A percentile compares a stretch with the other conserved stretches of the same genome.
These are phyloP conservation scores for Aphelocoma coerulescens DNA, from an alignment of 2,113 vertebrate genomes.

Conservation along the genomic window DNA sequence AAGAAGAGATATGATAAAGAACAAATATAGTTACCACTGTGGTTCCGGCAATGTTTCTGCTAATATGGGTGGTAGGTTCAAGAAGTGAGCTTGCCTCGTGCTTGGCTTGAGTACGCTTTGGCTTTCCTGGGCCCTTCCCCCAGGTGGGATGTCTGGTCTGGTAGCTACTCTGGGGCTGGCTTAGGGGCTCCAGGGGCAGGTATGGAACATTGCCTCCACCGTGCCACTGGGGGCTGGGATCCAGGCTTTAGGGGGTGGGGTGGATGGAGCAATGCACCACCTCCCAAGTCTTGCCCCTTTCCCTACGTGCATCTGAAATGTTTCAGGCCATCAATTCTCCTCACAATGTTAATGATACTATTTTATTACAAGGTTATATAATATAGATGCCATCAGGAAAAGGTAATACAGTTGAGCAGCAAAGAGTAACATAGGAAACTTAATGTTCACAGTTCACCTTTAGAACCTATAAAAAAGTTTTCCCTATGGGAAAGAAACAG, in stretches of 20 bases:
- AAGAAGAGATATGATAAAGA: not conserved
- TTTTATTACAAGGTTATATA: not conserved
- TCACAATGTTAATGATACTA: not conserved
- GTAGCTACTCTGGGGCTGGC: not conserved
- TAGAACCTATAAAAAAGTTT: not conserved
- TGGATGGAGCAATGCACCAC: not conserved
- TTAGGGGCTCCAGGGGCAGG: not conserved
- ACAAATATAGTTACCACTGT: not conserved
- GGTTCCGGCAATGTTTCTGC: not conserved
- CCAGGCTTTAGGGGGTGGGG: not conserved
- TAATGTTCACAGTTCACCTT: not conserved
- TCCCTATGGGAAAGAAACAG: not conserved
- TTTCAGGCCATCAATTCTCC: not conserved
- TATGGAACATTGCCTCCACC: fast-evolving
- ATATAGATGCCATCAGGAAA: not conserved
- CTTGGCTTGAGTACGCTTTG: not conserved
- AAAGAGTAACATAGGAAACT: not conserved
- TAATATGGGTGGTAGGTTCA: not conserved
- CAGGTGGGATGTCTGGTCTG: not conserved
- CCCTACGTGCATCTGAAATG: not conserved
- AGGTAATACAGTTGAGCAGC: not conserved
- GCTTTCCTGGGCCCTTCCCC: not conserved
- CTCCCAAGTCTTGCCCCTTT: not conserved
- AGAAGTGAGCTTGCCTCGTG: not conserved
- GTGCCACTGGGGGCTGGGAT: not conserved